phyloP scores from a whole-genome alignment of 2,797 vertebrate species.

The Tenualosa ilisha region DNA sequence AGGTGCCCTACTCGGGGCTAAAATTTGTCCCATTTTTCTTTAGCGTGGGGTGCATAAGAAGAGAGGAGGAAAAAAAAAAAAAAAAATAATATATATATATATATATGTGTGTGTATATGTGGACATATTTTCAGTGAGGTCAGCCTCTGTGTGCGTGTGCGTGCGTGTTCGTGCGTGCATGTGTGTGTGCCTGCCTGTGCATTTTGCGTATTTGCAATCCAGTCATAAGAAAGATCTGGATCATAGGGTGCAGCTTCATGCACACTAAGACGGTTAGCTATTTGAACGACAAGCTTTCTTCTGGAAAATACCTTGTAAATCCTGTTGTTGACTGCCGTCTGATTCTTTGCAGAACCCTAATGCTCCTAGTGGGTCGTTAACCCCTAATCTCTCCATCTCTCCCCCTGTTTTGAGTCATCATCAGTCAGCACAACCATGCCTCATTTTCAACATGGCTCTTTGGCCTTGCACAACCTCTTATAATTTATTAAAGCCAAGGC shows the following conservation, averaged over 20 bases:
- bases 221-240: slow-evolving; percentile 13
- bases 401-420: neutral
- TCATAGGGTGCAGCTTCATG: neutral
- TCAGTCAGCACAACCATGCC: neutral
- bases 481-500: too few species aligned
- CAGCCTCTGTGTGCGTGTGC: neutral
- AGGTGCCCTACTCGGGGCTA: neutral
- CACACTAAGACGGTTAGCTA: neutral
- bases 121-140: neutral
- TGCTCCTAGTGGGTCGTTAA: neutral
- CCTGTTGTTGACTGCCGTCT: neutral
- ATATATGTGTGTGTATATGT: neutral
- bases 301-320: neutral
- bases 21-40: neutral
- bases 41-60: neutral
- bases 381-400: neutral
- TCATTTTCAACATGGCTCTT: too few species aligned
- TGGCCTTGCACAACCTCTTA: too few species aligned
- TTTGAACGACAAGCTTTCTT: neutral
- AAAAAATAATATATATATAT: too few species aligned
- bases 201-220: neutral
- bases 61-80: too few species aligned
- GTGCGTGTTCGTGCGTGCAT: neutral
- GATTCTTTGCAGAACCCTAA: neutral
- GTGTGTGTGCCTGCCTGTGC: neutral